Evolutionary conservation across 2,888 invertebrate species (phyloP), one percentile per base, ranked within the genome.

Genomic region (Conistra vaccinii): DNA sequence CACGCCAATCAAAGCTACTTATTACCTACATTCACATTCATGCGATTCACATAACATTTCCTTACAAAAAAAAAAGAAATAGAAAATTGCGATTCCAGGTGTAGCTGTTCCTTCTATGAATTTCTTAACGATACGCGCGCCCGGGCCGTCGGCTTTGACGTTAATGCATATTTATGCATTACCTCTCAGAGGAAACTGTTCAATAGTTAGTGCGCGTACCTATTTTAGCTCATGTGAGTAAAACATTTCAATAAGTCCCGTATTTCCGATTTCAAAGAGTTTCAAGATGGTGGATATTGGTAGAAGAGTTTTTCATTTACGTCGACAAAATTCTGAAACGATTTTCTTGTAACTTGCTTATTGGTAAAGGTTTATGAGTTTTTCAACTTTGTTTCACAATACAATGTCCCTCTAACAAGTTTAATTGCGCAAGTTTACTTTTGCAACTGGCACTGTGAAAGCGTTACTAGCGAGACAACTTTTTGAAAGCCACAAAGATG

Each of bases 81-180:
- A 51, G 39, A 26, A 85, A 65, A 61, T 70, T 63, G 14, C 60
- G 23, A 53, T 69, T 71, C 29, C 79, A 85, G 79, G 70, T 73
- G 73, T 72, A 63, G 60, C 60, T 63, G 39, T 71, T 58, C 68
- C 67, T 69, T 62, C 55, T 69, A 83, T 79, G 80, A 87, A 87
- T 87, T 78, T 63, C 81, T 87, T 75, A 85, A 74, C 80, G 71
- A 65, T 69, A 69, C 62, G 65, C 53, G 69, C 75, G 60, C 60
- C 3, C 66, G 26, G 23, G 39, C 65, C 60, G 68, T 68, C 80
- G 75, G 57, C 42, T 86, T 73, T 83, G 83, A 83, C 75, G 71
- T 60, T 83, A 77, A 86, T 87, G 77, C 78, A 83, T 80, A 85
- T 85, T 83, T 83, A 87, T 87, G 78, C 69, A 83, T 76, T 72